Base-by-base conservation (phyloP, 2,113 vertebrate genomes). In the Puntigrus tetrazona region DNA sequence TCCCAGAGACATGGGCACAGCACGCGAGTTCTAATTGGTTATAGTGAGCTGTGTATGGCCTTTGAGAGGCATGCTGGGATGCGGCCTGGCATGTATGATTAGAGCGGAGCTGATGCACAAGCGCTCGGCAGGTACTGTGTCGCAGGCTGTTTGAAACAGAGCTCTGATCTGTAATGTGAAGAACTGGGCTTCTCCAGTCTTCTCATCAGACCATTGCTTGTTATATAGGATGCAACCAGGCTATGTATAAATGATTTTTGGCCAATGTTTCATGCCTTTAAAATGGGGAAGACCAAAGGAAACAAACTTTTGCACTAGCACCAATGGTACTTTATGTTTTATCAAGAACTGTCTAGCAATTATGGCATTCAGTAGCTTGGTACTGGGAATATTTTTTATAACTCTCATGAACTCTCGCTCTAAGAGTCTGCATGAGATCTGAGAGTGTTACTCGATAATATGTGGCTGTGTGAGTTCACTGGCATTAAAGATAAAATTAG, bases 21-120 rank as follows among this genome's bases (percentile, higher is more conserved):
- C 77, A 78, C 41, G 75, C 14, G 29, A 34, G 43, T 55, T 86
- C 83, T 84, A 84, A 84, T 84, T 80, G 82, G 76, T 63, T 84
- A 63, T 38, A 79, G 34, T 84, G 69, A 65, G 55, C 22, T 52
- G 22, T 16, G 43, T 77, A 69, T 47, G 65, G 34, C 65, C 52
- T 73, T 75, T 31, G 38, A 50, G 43, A 38, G 76, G 75, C 67
- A 59, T 31, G 38, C 47, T 65, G 76, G 29, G 82, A 59, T 47
- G 76, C 18, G 70, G 77, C 41, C 27, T 84, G 61, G 82, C 76
- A 75, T 79, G 22, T 80, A 84, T 84, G 76, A 87, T 84, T 81
- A 84, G 69, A 84, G 50, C 52, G 34, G 29, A 52, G 20, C 45
- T 34, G 55, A 6, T 25, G 29, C 9, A 57, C 38, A 63, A 29